phyloP scores from a whole-genome alignment of 2,113 vertebrate species.

The Dasypus novemcinctus region DNA sequence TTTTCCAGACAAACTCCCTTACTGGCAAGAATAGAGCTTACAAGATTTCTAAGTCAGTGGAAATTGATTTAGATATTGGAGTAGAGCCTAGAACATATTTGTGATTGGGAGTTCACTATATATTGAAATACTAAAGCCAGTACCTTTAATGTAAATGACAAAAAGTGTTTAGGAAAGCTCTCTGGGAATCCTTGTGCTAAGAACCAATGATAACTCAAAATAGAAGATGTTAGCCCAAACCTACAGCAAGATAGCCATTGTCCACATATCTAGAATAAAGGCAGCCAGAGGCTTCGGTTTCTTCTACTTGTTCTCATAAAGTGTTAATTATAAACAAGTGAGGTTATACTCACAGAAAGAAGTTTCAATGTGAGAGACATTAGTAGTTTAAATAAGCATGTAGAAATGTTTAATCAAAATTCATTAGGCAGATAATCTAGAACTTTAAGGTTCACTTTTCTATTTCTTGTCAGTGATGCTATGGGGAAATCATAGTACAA shows the following conservation, averaged over 20 bases:
- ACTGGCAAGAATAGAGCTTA: not conserved
- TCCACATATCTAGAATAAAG: not conserved
- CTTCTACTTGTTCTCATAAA: not conserved
- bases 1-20: not conserved
- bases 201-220: not conserved
- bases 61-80: not conserved
- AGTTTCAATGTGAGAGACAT: not conserved
- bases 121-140: not conserved
- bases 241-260: not conserved
- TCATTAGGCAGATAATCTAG: slow-evolving; percentile 18
- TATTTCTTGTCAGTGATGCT: slow-evolving; percentile 26
- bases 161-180: not conserved
- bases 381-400: slow-evolving; percentile 12
- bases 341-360: slow-evolving; percentile 6
- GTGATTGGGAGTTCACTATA: not conserved
- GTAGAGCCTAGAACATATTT: not conserved
- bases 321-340: not conserved
- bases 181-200: not conserved
- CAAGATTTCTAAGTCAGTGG: not conserved
- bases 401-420: slow-evolving; percentile 48
- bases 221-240: not conserved
- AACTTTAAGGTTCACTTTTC: not conserved
- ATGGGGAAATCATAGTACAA: slow-evolving; percentile 33
- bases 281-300: not conserved
- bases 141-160: not conserved